Percentiles rank a stretch among this genome's conserved stretches.
These are phyloP conservation scores for Lasioglossum malachurum DNA, from an alignment of 2,888 invertebrate species.

Conservation along the genomic window DNA sequence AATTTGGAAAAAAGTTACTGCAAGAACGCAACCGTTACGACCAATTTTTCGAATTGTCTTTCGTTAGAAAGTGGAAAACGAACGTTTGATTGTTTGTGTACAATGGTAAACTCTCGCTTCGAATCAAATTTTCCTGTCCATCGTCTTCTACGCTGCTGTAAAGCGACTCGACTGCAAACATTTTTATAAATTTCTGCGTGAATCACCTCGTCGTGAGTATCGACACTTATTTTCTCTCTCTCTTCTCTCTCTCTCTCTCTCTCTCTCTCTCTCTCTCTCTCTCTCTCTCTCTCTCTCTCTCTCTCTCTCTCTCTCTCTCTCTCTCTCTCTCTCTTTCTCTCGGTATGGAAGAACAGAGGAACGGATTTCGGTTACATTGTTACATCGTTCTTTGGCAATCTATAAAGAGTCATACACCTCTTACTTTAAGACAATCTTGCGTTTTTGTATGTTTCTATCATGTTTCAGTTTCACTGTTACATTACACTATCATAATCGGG, in stretches of 20 bases:
- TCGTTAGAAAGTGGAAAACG: slow-evolving; percentile 29
- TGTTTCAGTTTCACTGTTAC: not conserved
- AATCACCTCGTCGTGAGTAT: slow-evolving; percentile 42
- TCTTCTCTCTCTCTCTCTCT: not conserved
- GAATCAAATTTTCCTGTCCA: slow-evolving; percentile 14
- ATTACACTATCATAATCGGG: not conserved
- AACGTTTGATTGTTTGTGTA: slow-evolving; percentile 21
- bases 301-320: not conserved
- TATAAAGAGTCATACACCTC: slow-evolving; percentile 56
- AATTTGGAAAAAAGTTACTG: slow-evolving; percentile 27
- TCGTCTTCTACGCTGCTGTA: slow-evolving; percentile 37
- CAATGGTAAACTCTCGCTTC: slow-evolving; percentile 16
- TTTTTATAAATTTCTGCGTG: slow-evolving; percentile 79
- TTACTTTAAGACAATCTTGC: slow-evolving; percentile 9
- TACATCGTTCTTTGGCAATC: slow-evolving; percentile 42
- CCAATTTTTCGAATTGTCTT: not conserved
- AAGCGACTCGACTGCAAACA: slow-evolving; percentile 70
- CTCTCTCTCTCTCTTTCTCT: not conserved
- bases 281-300: not conserved
- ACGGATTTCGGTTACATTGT: slow-evolving; percentile 42
- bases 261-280: not conserved
- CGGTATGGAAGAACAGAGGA: slow-evolving; percentile 47
- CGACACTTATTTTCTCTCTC: slow-evolving; percentile 15
- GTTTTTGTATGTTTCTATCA: not conserved
- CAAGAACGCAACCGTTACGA: slow-evolving; percentile 11